A percentile compares a stretch with the other conserved stretches of the same genome.
Conservation (phyloP, 1,140 invertebrate genomes). For the Eupristina koningsbergeri region DNA sequence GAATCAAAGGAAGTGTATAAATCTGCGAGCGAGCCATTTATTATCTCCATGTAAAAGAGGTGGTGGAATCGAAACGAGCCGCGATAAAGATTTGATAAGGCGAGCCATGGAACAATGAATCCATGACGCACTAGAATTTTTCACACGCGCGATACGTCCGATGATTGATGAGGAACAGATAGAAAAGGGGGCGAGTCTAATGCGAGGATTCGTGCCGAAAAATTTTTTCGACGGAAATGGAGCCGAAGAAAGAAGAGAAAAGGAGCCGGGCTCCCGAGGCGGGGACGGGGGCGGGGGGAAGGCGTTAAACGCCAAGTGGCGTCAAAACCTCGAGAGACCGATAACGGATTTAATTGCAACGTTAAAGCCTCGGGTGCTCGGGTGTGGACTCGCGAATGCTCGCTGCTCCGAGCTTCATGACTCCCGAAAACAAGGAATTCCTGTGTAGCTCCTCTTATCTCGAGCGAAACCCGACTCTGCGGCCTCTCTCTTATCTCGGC, state of each 20-base stretch:
- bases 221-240: too few species aligned
- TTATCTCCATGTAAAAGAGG: background rate
- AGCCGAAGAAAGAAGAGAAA: too few species aligned
- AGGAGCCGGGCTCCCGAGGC: too few species aligned
- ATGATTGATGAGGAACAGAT: background rate
- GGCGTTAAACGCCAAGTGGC: too few species aligned
- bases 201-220: too few species aligned
- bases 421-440: constrained; percentile 17
- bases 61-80: background rate
- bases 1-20: background rate
- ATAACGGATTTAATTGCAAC: constrained; percentile 3
- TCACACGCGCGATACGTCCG: background rate
- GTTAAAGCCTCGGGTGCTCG: background rate
- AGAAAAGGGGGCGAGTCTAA: too few species aligned
- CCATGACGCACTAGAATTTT: background rate
- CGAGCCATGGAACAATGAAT: background rate
- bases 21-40: background rate
- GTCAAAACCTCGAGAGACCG: too few species aligned
- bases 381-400: background rate
- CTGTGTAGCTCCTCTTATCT: constrained; percentile 5
- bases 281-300: too few species aligned
- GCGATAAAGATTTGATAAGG: background rate
- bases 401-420: background rate
- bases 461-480: background rate
- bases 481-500: constrained; percentile 1